These are phyloP conservation scores for Bovichtus variegatus DNA, from an alignment of 2,797 vertebrate genomes.

Conservation along the genomic window DNA sequence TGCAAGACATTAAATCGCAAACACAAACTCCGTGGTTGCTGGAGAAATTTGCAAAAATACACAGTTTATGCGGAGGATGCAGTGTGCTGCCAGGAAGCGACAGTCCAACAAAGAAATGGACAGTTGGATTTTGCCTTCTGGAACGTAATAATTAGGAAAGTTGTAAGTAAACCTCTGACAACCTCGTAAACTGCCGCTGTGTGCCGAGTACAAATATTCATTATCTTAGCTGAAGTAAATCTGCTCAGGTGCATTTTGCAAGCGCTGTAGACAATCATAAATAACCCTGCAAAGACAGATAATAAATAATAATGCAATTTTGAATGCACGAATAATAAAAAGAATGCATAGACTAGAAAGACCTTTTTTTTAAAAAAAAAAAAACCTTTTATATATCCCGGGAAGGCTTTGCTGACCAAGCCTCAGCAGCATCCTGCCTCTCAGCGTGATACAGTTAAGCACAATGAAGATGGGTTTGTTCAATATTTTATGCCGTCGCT, in stretches of 20 bases:
- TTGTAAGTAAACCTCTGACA: conserved; percentile 6
- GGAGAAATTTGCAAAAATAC: conserved; percentile 9
- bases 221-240: background rate
- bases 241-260: conserved; percentile 19
- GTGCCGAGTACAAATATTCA: conserved; percentile 14
- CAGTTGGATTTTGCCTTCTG: background rate
- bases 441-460: background rate
- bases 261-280: conserved; percentile 21
- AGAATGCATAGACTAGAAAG: conserved; percentile 1
- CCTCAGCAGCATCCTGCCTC: conserved; percentile 3
- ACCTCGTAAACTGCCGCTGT: background rate
- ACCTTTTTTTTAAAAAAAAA: background rate
- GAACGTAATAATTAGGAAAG: too few relatives aligned
- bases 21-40: background rate
- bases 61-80: background rate
- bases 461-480: conserved; percentile 50
- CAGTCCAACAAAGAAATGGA: background rate
- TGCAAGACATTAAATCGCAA: conserved; percentile 20
- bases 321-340: conserved; percentile 49
- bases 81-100: background rate
- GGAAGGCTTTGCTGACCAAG: conserved; percentile 37
- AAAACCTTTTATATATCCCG: conserved; percentile 10
- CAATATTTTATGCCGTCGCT: conserved; percentile 31
- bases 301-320: conserved; percentile 27
- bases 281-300: conserved; percentile 21